Evolutionary conservation across 2,797 vertebrate genomes (phyloP), one percentile per base, ranked within the genome.

Genomic region (Benthosema pterotum): DNA sequence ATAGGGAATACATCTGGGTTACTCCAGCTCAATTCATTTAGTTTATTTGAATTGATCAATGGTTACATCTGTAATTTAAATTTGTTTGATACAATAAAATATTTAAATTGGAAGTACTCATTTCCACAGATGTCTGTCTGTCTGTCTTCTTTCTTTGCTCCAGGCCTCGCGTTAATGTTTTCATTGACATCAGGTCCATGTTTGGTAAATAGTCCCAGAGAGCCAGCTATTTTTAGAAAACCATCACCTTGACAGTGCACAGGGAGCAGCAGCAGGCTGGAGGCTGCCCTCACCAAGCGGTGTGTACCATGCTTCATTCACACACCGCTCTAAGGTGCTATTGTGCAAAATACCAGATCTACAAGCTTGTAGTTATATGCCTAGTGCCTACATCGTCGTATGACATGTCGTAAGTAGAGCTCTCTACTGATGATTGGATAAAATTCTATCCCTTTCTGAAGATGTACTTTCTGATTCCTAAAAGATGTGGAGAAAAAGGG

Each of bases 81-180:
- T 82, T 87, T 87, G 75, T 90, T 87, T 91, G 83, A 88, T 91
- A 89, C 66, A 91, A 86, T 89, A 88, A 91, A 89, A 80, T 49
- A 58, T 85, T 86, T 79, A 80, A 88, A 85, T 88, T 87, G 80
- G 66, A 80, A 63, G 12, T 18, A 28, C 58, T 58, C 57, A 8
- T 52, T 22, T 22, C 0, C 32, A 38, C 9, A 9, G 32, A 38
- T n/a, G n/a, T 38, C 32, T 12, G 25, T 15, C 8, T 28, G 25
- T 58, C 15, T 46, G 11, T 9, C 12, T 42, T 25, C 8, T 7
- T 38, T 38, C 32, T 38, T 9, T 0, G 5, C 25, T 32, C 3
- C n/a, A n/a, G 15, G 47, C 8, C 22, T 42, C 49, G 3, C 12
- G 4, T 17, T 51, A 22, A 19, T 22, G 3, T 8, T 48, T 42